These are phyloP conservation scores for Plebejus melissa DNA, from an alignment of 2,888 invertebrate genomes.

Conservation along the genomic window DNA sequence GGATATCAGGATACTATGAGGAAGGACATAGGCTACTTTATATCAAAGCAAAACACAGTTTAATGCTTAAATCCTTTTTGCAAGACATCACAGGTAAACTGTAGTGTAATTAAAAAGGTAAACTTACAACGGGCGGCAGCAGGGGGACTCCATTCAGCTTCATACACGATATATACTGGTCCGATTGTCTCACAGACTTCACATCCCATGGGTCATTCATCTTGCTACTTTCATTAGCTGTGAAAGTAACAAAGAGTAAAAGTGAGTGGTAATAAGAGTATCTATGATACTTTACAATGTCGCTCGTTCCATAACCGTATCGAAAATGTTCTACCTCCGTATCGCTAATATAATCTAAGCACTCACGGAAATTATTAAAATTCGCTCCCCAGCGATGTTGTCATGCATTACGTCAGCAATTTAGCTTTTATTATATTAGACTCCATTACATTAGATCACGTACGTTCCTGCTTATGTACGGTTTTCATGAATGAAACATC, in stretches of 20 bases:
- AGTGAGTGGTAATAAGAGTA: background rate
- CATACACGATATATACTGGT: conserved; percentile 83
- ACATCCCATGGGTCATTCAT: conserved; percentile 76
- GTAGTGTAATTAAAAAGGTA: no score
- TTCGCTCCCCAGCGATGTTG: conserved; percentile 48
- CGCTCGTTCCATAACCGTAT: background rate
- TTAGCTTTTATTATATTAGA: conserved; percentile 33
- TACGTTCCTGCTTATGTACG: background rate
- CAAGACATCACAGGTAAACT: no score
- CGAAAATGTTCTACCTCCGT: background rate
- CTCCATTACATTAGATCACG: background rate
- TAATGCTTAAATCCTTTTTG: no score
- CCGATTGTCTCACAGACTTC: conserved; percentile 61
- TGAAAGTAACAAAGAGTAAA: background rate
- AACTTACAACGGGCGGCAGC: conserved; percentile 86
- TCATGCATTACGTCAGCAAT: conserved; percentile 71
- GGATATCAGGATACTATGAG: no score
- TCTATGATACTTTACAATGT: background rate
- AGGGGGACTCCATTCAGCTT: conserved; percentile 86
- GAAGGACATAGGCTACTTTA: background rate
- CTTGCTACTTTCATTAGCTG: conserved; percentile 36
- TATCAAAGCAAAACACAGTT: no score
- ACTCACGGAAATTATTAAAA: conserved; percentile 25
- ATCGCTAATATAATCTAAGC: conserved; percentile 2
- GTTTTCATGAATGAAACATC: background rate